Evolutionary conservation across 1,140 invertebrate species (phyloP), one percentile per base, ranked within the genome.

Genomic region (Lasioglossum baleicum): DNA sequence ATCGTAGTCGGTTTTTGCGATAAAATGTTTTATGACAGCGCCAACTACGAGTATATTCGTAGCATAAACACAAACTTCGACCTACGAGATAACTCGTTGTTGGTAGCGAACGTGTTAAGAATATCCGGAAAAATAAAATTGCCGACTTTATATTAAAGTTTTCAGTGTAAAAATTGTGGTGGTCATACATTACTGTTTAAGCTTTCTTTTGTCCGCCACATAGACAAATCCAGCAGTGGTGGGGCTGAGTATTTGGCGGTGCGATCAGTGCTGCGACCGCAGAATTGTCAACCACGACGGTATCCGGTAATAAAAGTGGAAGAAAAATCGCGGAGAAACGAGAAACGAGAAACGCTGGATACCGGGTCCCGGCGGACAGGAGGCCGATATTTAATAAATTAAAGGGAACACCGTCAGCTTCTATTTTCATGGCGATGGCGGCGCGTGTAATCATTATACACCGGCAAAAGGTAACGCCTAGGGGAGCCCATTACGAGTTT

Each of bases 401-500:
- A 75, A 78, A 75, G 56, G 73, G 40, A 70, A 77, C 78, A 53
- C 51, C 35, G 66, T 40, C 67, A 35, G 73, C 63, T 76, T 60
- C 72, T 70, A 84, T 68, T 83, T 80, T 84, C 51, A 72, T 77
- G 69, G 76, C 64, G 65, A 75, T 56, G 35, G 61, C 53, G 51
- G 63, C 40, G 51, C 76, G 80, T 70, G 71, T 80, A 83, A 83
- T 86, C 81, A 83, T 86, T 86, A 86, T 80, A 83, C 81, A 69
- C 60, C 64, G 63, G 68, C 64, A 66, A 79, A 83, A 80, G 73
- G 80, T 77, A 85, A 77, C 76, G 81, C 81, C 84, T 86, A 83
- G 60, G 76, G 84, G 84, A 86, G 70, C 73, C 75, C 69, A 86
- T 86, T 86, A 86, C 70, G 84, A 75, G 81, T 83, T 85, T 81